phyloP scores from a whole-genome alignment of 2,888 invertebrate genomes.

The Campoplex nolae region DNA sequence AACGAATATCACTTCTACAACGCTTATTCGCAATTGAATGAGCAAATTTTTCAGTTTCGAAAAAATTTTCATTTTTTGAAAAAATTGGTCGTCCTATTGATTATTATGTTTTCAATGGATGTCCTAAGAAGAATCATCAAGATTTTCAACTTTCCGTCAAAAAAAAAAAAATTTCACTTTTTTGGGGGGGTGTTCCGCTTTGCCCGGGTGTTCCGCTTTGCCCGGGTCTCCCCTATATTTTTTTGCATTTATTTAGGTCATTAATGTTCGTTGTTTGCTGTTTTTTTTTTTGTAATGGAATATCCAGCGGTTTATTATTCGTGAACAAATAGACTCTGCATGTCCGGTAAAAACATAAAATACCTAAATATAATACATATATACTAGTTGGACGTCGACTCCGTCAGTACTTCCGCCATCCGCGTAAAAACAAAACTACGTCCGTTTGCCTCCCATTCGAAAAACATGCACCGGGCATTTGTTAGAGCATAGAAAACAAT shows the following conservation, averaged over 20 bases:
- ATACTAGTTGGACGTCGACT: slow-evolving; percentile 41
- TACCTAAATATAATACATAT: background rate
- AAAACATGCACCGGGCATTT: slow-evolving; percentile 65
- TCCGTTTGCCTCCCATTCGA: slow-evolving; percentile 26
- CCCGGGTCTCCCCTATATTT: too few relatives aligned
- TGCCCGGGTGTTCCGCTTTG: too few relatives aligned
- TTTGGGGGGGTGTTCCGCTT: too few relatives aligned
- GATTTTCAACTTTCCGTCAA: too few relatives aligned
- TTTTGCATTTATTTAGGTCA: background rate
- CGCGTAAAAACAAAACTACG: slow-evolving; percentile 66
- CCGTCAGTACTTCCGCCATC: slow-evolving; percentile 65
- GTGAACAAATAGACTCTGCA: background rate
- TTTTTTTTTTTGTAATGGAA: background rate
- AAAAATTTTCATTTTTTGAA: too few relatives aligned
- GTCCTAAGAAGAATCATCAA: too few relatives aligned
- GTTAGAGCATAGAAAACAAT: slow-evolving; percentile 66
- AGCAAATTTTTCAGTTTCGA: too few relatives aligned
- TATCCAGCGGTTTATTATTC: slow-evolving; percentile 7
- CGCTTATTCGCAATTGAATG: too few relatives aligned
- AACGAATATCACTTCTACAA: too few relatives aligned
- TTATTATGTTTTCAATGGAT: too few relatives aligned
- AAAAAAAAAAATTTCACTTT: too few relatives aligned
- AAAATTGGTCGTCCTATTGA: too few relatives aligned
- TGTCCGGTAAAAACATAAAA: background rate
- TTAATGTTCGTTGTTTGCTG: background rate